Percentiles rank a stretch among this genome's conserved stretches.
Evolutionary conservation across 2,113 vertebrate species (phyloP).

Genomic region (Ceyx cyanopectus): DNA sequence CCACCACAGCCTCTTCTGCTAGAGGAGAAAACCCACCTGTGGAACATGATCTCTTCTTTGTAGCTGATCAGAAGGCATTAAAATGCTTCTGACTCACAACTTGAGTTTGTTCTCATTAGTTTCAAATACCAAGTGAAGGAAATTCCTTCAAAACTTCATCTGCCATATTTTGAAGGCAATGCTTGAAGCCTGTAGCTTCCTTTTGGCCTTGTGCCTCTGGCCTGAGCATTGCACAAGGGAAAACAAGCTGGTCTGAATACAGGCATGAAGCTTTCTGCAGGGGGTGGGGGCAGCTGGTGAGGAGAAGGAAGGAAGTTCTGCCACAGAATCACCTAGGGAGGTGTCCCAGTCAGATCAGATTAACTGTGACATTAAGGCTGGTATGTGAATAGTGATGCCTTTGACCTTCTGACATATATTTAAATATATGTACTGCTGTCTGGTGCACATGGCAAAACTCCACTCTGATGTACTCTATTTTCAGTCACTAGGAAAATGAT

Average conservation of each 20-base stretch:
- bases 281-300: neutral
- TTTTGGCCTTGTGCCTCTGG: neutral
- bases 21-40: neutral
- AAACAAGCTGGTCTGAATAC: neutral
- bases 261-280: neutral
- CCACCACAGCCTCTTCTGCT: neutral
- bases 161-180: neutral
- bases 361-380: neutral
- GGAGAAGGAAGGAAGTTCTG: neutral
- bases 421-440: neutral
- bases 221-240: neutral
- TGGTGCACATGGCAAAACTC: neutral
- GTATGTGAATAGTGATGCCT: neutral
- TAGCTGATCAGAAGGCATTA: neutral
- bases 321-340: neutral
- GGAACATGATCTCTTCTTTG: neutral
- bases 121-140: slow-evolving; percentile 23
- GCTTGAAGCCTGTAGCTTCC: neutral
- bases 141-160: neutral
- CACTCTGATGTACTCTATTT: neutral
- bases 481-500: neutral
- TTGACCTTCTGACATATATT: neutral
- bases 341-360: neutral
- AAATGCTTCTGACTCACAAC: neutral
- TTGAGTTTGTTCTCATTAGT: neutral